Percentiles rank a stretch among this genome's conserved stretches.
Conservation (phyloP, 2,113 vertebrate genomes). For the Delphinus delphis region DNA sequence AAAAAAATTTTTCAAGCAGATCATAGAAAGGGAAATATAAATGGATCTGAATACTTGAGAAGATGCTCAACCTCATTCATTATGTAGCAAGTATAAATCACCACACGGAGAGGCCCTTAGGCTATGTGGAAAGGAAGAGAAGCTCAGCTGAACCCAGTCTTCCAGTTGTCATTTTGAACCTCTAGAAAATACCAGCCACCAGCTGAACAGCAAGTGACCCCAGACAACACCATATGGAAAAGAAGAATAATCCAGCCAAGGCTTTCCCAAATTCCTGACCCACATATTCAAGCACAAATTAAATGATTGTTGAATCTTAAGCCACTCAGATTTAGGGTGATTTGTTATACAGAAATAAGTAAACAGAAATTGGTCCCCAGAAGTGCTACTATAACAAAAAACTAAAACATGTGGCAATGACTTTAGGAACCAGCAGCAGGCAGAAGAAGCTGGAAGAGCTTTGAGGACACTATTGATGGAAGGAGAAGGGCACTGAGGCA, state of each 20-base stretch:
- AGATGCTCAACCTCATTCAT: neutral
- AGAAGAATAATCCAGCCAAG: neutral
- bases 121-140: neutral
- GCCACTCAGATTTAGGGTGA: neutral
- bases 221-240: neutral
- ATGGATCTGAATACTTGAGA: conserved; percentile 6
- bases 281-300: neutral
- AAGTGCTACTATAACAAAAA: neutral
- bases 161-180: neutral
- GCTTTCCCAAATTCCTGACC: neutral
- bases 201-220: neutral
- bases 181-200: neutral
- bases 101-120: neutral
- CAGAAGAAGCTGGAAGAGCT: neutral
- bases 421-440: neutral
- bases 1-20: neutral
- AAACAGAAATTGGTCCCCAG: neutral
- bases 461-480: neutral
- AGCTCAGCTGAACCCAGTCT: too few species aligned
- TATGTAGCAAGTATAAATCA: neutral
- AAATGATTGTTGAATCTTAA: neutral
- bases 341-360: neutral
- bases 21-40: conserved; percentile 11
- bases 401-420: neutral
- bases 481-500: neutral